Conservation (phyloP, 2,888 invertebrate genomes). For the Polydrusus cervinus region DNA sequence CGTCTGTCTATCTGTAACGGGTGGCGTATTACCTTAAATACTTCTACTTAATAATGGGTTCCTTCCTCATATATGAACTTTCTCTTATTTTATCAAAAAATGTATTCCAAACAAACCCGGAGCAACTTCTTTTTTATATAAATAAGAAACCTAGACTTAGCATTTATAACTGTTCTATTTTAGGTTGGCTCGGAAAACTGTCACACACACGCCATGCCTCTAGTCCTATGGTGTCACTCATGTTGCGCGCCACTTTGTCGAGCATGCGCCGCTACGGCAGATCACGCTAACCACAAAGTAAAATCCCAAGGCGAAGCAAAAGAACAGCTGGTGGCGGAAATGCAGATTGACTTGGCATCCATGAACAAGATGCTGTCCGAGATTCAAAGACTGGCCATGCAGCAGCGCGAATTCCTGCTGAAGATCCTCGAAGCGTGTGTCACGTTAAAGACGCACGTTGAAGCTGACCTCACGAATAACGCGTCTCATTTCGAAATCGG, state of each 20-base stretch:
- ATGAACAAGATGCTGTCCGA: constrained; percentile 81
- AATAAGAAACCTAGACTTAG: too few species aligned
- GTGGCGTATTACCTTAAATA: too few species aligned
- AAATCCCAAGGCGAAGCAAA: constrained; percentile 75
- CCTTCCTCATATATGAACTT: too few species aligned
- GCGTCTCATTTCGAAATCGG: constrained; percentile 79
- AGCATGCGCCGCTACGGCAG: constrained; percentile 79
- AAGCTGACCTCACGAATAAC: constrained; percentile 82
- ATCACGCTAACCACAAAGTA: constrained; percentile 80
- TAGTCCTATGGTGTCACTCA: constrained; percentile 81
- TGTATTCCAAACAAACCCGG: too few species aligned
- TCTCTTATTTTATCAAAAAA: too few species aligned
- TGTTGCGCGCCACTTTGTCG: constrained; percentile 79
- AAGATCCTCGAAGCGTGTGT: constrained; percentile 84
- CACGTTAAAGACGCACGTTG: constrained; percentile 83
- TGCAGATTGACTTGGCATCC: constrained; percentile 79
- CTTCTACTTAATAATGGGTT: too few species aligned
- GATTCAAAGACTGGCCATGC: constrained; percentile 80
- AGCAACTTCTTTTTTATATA: too few species aligned
- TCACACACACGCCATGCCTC: constrained; percentile 82
- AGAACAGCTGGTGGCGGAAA: constrained; percentile 75
- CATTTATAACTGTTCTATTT: neutral
- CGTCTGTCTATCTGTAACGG: too few species aligned
- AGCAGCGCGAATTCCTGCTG: constrained; percentile 82
- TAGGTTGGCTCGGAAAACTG: constrained; percentile 75